Evolutionary conservation across 2,113 vertebrate genomes (phyloP), one percentile per base, ranked within the genome.

Genomic region (Antennarius striatus): DNA sequence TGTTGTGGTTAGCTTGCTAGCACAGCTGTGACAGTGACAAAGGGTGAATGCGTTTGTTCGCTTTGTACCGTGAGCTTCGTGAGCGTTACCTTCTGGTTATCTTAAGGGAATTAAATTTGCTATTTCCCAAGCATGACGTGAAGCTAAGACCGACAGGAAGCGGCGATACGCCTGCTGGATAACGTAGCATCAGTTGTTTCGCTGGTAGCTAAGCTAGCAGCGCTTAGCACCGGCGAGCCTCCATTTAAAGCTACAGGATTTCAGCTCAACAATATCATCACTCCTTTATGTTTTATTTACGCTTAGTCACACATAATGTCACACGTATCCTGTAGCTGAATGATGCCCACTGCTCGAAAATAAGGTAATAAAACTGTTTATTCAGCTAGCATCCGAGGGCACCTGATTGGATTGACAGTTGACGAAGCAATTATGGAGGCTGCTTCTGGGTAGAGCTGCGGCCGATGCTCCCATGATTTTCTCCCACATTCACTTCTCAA

Each of bases 381-480:
- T 64, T 45, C 56, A 54, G 64, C 54, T 79, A 82, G 73, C 80
- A 62, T 75, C 65, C 3, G 28, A 59, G 69, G 66, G 87, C 86
- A 84, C 79, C 80, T 85, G 84, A 77, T 80, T 64, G 85, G 84
- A 88, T 81, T 79, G 89, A 81, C 85, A 65, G 5, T 4, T 5
- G 30, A 47, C 42, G 28, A 2, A 73, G 29, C 83, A 73, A 80
- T 17, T 73, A 51, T 3, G 47, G 73, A 36, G 28, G 60, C 53
- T 51, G 61, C 60, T 1, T 39, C 11, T 29, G 58, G 60, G 73
- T 12, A 15, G 52, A 52, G 54, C 15, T 10, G 3, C 14, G 29
- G 16, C 86, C 79, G 88, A 71, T 87, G 61, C 9, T 30, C 61
- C 10, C 6, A 2, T 5, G 40, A 69, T 43, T 45, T 16, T 14